phyloP scores from a whole-genome alignment of 1,140 invertebrate genomes.

The Adelges cooleyi region DNA sequence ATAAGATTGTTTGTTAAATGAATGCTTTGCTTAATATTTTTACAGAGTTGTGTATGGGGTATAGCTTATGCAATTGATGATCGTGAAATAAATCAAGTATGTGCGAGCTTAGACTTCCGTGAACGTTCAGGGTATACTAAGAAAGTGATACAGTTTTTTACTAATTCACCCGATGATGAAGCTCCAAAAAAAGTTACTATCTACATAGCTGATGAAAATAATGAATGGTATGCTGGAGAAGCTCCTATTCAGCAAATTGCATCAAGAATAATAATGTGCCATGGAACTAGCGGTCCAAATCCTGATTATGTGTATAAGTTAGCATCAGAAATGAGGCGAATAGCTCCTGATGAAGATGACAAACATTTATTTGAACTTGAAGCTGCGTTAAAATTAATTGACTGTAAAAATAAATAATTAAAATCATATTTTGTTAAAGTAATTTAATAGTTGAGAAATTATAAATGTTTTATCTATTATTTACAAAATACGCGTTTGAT shows the following conservation, averaged over 20 bases:
- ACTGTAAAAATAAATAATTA: no score
- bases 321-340: constrained; percentile 59
- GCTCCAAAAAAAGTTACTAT: constrained; percentile 59
- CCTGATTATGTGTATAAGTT: constrained; percentile 79
- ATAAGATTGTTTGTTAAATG: neutral
- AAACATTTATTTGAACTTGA: constrained; percentile 69
- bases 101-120: constrained; percentile 70
- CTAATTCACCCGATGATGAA: constrained; percentile 36
- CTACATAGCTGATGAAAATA: constrained; percentile 68
- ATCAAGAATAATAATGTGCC: constrained; percentile 54
- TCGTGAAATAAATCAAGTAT: constrained; percentile 55
- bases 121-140: constrained; percentile 82
- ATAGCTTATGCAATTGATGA: constrained; percentile 74
- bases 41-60: constrained; percentile 67
- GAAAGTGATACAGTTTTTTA: constrained; percentile 55
- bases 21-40: neutral
- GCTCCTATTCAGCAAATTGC: constrained; percentile 66
- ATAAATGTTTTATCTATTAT: no score
- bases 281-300: constrained; percentile 75
- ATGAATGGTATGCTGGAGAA: constrained; percentile 56
- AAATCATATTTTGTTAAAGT: no score
- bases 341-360: constrained; percentile 57
- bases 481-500: no score
- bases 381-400: constrained; percentile 42
- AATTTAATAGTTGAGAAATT: no score